Evolutionary conservation across 2,797 vertebrate genomes (phyloP), one percentile per base, ranked within the genome.

Genomic region (Takifugu rubripes): DNA sequence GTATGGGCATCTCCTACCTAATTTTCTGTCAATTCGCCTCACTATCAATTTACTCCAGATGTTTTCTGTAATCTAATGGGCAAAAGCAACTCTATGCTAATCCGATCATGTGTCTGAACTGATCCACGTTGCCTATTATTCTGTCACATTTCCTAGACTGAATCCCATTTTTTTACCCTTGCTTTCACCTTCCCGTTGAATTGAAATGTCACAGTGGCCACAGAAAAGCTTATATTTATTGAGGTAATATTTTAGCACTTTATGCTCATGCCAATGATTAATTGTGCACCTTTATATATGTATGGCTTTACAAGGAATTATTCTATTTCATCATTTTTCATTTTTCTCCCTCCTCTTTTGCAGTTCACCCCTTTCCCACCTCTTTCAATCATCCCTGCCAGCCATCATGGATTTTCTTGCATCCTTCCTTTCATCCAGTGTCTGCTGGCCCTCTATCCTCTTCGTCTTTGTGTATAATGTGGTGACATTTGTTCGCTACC

Each of bases 401-500:
- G 25, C 52, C 27, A 49, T 49, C 48, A 43, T 52, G 14, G 25
- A 5, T 46, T 52, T 58, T 50, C 42, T 45, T 25, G 12, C 36
- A 52, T 64, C 29, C 45, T 48, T 47, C 61, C 58, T 49, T 52
- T 21, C 53, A 25, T 51, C 42, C 51, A 24, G 11, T 43, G 54
- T 52, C 50, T 42, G 51, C 21, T 61, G 31, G 54, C 58, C 47
- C 65, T 47, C 49, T 49, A 29, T 15, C 21, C 31, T 31, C 31
- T 29, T 46, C 44, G 51, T 47, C 26, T 56, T 17, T 68, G 61
- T 69, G 43, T 77, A 50, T 72, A 63, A 70, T 50, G 59, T 56
- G 68, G 71, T 89, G 87, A 87, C 87, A 89, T 90, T 89, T 89
- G 84, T 84, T 83, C 62, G 25, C 85, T 59, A 61, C 82, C 81